Evolutionary conservation across 2,888 invertebrate species (phyloP).

Genomic region (Eustalomyia histrio): DNA sequence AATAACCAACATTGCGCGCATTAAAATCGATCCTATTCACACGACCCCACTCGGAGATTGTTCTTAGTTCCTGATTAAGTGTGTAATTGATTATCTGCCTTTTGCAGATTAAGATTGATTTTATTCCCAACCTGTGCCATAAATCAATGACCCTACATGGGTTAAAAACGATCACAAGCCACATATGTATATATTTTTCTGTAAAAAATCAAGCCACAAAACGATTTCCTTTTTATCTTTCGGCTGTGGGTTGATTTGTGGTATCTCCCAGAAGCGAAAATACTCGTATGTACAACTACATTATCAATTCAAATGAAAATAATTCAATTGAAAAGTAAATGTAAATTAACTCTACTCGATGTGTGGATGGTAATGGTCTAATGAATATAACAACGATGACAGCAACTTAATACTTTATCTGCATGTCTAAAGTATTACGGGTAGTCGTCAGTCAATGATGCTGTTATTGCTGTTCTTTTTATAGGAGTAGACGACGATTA

Average conservation of each 20-base stretch:
- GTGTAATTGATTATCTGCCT: no score
- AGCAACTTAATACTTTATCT: constrained; percentile 1
- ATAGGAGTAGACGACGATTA: neutral
- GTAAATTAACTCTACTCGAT: constrained; percentile 3
- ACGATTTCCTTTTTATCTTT: constrained; percentile 50
- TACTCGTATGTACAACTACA: constrained; percentile 7
- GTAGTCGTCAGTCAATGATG: constrained; percentile 11
- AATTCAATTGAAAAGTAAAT: constrained; percentile 44
- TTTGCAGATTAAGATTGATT: no score
- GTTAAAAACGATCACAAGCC: neutral
- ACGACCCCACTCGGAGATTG: no score
- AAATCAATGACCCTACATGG: neutral
- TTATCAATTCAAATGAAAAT: constrained; percentile 43
- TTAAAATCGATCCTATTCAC: no score
- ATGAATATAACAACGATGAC: constrained; percentile 24
- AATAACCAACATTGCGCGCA: no score
- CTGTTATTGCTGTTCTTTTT: constrained; percentile 16
- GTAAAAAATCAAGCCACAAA: constrained; percentile 27
- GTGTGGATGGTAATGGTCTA: constrained; percentile 42
- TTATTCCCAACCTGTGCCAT: no score
- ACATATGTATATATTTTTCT: constrained; percentile 11
- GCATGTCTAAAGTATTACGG: constrained; percentile 16
- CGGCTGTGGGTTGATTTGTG: constrained; percentile 43
- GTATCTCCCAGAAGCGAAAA: constrained; percentile 51
- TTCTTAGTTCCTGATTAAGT: no score